Conservation (phyloP, 2,888 invertebrate genomes). For the Brachyptera risi region DNA sequence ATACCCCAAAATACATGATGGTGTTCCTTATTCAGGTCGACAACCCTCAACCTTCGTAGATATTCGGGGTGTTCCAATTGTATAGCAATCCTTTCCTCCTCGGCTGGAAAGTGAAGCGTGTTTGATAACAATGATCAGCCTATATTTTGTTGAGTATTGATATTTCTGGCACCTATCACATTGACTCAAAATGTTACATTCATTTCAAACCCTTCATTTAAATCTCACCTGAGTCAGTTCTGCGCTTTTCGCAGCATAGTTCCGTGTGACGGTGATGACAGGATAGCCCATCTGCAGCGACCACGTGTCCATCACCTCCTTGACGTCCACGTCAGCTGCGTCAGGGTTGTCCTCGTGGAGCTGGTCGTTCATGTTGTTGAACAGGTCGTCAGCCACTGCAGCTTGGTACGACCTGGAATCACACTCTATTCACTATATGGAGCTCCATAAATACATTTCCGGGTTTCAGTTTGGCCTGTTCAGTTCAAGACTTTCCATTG, state of each 20-base stretch:
- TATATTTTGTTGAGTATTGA: no score
- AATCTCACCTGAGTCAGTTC: conserved; percentile 36
- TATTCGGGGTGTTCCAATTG: no score
- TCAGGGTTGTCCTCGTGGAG: conserved; percentile 4
- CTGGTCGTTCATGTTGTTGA: conserved; percentile 67
- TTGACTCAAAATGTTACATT: neutral
- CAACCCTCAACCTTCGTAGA: no score
- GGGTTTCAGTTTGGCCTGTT: neutral
- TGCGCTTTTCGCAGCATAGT: conserved; percentile 35
- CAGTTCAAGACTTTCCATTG: no score
- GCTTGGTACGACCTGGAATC: conserved; percentile 55
- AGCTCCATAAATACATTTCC: neutral
- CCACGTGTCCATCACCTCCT: conserved; percentile 85
- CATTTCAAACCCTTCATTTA: neutral
- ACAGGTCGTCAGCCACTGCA: conserved; percentile 80
- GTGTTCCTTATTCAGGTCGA: no score
- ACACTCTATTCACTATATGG: neutral
- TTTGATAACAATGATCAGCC: no score
- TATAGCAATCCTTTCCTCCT: no score
- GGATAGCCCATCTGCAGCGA: no score
- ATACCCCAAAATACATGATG: no score
- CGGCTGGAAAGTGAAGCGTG: no score
- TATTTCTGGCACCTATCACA: no score
- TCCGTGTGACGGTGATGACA: conserved; percentile 54
- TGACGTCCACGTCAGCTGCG: conserved; percentile 45